phyloP scores from a whole-genome alignment of 2,888 invertebrate genomes.

The Limnephilus rhombicus region DNA sequence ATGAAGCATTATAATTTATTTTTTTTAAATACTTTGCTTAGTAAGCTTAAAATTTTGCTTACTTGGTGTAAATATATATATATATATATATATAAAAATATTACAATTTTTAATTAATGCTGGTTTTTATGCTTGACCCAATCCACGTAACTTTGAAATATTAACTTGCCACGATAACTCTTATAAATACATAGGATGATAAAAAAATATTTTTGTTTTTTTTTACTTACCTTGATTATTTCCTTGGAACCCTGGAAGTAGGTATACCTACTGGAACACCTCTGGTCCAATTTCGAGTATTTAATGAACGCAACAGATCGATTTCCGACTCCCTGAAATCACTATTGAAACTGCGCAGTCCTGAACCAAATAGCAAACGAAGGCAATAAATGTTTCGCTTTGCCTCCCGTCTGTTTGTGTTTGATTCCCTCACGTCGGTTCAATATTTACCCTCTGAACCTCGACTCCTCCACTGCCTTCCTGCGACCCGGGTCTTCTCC shows the following conservation, averaged over 20 bases:
- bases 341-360: conserved; percentile 31
- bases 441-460: conserved; percentile 58
- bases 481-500: neutral
- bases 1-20: no score
- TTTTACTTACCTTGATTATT: neutral
- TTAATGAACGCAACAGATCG: conserved; percentile 24
- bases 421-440: conserved; percentile 62
- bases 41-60: no score
- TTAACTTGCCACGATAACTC: neutral
- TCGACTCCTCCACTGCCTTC: conserved; percentile 23
- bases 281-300: neutral
- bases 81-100: no score
- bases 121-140: neutral
- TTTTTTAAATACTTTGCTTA: no score
- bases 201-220: neutral
- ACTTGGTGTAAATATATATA: no score
- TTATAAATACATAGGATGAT: neutral
- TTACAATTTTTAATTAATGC: neutral
- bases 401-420: conserved; percentile 62
- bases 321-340: conserved; percentile 19
- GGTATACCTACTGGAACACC: neutral
- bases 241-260: neutral
- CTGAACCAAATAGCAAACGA: conserved; percentile 57
- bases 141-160: neutral
- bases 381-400: conserved; percentile 66